Conservation (phyloP, 1,140 invertebrate species). For the Hydropsyche tenuis region DNA sequence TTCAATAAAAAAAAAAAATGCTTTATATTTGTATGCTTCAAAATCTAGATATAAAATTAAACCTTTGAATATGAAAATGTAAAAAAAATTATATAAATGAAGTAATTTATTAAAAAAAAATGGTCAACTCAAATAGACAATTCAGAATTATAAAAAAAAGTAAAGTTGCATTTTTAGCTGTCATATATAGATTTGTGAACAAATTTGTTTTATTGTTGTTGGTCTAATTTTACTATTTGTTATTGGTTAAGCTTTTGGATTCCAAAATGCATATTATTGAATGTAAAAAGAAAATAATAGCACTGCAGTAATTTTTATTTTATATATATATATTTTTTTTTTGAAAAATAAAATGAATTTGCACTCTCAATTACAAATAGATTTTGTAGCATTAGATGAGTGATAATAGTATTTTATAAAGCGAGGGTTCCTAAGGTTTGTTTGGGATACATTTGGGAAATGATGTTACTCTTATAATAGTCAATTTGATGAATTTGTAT, state of each 20-base stretch:
- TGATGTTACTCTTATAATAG: background rate
- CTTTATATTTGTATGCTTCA: slow-evolving; percentile 40
- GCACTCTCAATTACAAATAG: slow-evolving; percentile 19
- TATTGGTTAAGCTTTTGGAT: slow-evolving; percentile 6
- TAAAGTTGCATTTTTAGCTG: slow-evolving; percentile 27
- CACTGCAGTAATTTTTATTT: slow-evolving; percentile 1
- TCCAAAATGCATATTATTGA: background rate
- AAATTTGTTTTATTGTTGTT: slow-evolving; percentile 37
- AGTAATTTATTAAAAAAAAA: slow-evolving; percentile 21
- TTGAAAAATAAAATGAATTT: background rate
- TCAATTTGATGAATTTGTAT: background rate
- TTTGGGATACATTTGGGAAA: slow-evolving; percentile 9
- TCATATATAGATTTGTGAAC: slow-evolving; percentile 26
- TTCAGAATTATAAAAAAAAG: background rate
- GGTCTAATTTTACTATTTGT: slow-evolving; percentile 30
- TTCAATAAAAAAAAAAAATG: slow-evolving; percentile 24
- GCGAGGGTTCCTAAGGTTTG: slow-evolving; percentile 9
- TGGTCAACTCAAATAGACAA: slow-evolving; percentile 21
- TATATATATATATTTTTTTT: background rate
- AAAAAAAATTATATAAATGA: slow-evolving; percentile 23
- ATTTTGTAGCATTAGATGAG: slow-evolving; percentile 18
- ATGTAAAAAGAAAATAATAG: background rate
- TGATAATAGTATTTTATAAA: slow-evolving; percentile 22
- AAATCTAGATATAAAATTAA: slow-evolving; percentile 32
- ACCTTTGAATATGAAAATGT: slow-evolving; percentile 6